Conservation (phyloP, 2,113 vertebrate genomes). For the Sylvicapra grimmia region DNA sequence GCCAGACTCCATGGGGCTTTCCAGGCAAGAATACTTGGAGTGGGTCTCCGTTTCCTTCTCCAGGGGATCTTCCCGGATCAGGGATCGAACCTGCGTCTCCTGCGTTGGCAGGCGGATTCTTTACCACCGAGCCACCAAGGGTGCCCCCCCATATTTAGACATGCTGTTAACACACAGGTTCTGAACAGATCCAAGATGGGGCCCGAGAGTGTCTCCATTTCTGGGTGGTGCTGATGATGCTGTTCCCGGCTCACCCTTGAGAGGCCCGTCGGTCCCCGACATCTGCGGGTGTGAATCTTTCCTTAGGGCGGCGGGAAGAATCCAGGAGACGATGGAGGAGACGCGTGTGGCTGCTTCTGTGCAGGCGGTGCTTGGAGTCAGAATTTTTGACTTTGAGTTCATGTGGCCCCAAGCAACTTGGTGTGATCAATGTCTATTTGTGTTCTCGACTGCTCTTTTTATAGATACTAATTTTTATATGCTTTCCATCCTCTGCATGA, state of each 20-base stretch:
- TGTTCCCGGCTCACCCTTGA: not conserved
- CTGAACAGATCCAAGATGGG: not conserved
- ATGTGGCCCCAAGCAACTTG: not conserved
- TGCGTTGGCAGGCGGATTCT: not conserved
- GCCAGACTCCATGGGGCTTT: not conserved
- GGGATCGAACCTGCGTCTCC: not conserved
- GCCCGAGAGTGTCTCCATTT: not conserved
- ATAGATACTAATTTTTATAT: slow-evolving; percentile 34
- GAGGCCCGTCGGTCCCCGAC: not conserved
- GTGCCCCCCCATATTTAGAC: not conserved
- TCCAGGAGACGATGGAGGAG: accelerated
- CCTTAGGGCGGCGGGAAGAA: not conserved
- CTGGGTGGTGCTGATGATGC: not conserved
- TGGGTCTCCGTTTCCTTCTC: not conserved
- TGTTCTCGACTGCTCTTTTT: not conserved
- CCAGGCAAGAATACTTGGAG: not conserved
- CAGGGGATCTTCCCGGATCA: not conserved
- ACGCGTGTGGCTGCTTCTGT: not conserved
- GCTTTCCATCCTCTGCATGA: slow-evolving; percentile 34
- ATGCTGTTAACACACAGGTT: not conserved
- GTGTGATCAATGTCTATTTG: not conserved
- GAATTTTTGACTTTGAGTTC: not conserved
- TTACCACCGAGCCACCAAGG: not conserved
- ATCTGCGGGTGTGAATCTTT: too few species aligned
- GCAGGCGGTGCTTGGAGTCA: accelerated